These are phyloP conservation scores for Sarcophaga subvicina DNA, from an alignment of 2,888 invertebrate genomes.

Conservation along the genomic window DNA sequence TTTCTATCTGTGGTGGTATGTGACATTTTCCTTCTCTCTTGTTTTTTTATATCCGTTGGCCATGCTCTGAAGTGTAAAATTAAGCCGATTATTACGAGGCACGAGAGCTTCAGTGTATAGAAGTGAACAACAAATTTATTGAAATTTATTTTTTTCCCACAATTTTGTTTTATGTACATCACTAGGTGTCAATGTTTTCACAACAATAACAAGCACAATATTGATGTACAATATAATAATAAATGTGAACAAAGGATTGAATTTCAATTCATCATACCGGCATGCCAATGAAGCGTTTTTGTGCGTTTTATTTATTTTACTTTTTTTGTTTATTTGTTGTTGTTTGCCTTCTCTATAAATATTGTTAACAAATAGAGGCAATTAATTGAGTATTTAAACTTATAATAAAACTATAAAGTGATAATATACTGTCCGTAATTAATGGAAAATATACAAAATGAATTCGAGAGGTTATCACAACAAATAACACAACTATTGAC, in stretches of 20 bases:
- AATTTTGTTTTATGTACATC: neutral
- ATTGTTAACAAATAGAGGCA: constrained; percentile 14
- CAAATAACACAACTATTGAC: too few species aligned
- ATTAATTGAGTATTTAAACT: constrained; percentile 18
- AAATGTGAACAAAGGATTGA: neutral
- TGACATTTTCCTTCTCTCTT: neutral
- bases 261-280: neutral
- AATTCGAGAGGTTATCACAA: too few species aligned
- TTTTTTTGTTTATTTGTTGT: neutral
- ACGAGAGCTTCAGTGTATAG: neutral
- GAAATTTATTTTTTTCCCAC: neutral
- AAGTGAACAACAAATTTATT: neutral
- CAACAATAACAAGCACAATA: neutral
- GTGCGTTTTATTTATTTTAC: neutral
- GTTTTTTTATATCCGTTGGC: neutral
- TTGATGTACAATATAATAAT: neutral
- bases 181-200: neutral
- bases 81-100: neutral
- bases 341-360: neutral
- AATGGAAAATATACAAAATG: too few species aligned
- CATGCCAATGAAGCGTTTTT: neutral
- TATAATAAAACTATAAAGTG: neutral
- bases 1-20: neutral
- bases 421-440: neutral
- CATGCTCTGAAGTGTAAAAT: neutral